A percentile compares a stretch with the other conserved stretches of the same genome.
Conservation (phyloP, 2,888 invertebrate species). For the Luperina nickerlii region DNA sequence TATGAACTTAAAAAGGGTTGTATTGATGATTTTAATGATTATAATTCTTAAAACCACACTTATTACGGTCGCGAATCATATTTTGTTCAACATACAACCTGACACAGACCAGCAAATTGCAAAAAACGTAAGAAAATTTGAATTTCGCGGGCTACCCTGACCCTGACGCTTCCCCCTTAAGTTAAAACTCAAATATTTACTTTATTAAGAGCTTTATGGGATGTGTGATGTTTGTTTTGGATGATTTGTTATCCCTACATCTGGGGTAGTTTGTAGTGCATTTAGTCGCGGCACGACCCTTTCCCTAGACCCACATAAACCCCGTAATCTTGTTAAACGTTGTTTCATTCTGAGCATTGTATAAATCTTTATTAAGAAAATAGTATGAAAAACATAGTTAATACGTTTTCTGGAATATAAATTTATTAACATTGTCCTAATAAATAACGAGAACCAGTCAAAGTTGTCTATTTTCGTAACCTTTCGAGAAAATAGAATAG, state of each 20-base stretch:
- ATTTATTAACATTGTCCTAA: background rate
- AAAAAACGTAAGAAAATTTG: background rate
- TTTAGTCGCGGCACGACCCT: constrained; percentile 32
- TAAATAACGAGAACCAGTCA: background rate
- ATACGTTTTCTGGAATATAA: background rate
- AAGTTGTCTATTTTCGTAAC: constrained; percentile 19
- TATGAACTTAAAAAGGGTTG: too few relatives aligned
- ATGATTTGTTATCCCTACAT: constrained; percentile 42
- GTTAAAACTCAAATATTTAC: constrained; percentile 46
- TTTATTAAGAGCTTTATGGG: constrained; percentile 41
- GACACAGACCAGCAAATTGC: background rate
- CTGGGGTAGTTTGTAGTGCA: constrained; percentile 48
- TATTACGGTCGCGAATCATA: background rate
- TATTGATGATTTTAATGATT: too few relatives aligned
- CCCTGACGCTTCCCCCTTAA: background rate
- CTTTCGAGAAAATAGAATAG: background rate
- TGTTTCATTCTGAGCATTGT: constrained; percentile 34
- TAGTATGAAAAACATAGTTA: background rate
- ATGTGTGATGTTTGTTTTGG: constrained; percentile 44
- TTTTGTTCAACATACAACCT: background rate
- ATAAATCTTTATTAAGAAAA: constrained; percentile 37
- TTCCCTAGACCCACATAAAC: constrained; percentile 28
- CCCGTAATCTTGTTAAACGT: constrained; percentile 45
- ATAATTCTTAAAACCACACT: background rate
- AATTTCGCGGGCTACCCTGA: background rate